These are phyloP conservation scores for Drosophila robusta DNA, from an alignment of 2,888 invertebrate genomes.

Conservation along the genomic window DNA sequence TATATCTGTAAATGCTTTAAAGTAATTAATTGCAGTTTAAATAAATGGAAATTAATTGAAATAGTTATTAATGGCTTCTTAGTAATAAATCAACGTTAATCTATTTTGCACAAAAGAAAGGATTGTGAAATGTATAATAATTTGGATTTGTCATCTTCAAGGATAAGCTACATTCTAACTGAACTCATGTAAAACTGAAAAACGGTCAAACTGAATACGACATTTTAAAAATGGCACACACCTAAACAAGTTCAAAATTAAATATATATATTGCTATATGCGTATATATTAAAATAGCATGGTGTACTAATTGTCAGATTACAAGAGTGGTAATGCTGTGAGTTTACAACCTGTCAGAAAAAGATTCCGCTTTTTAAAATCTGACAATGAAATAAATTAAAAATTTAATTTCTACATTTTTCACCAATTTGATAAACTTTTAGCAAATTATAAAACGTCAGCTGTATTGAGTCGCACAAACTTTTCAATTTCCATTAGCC, in stretches of 20 bases:
- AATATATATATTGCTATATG: too few relatives aligned
- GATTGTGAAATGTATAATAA: too few relatives aligned
- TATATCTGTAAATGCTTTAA: constrained; percentile 15
- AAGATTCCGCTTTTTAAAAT: neutral
- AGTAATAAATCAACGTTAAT: constrained; percentile 2
- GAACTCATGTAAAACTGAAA: neutral
- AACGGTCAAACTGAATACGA: neutral
- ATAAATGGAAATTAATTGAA: constrained; percentile 16
- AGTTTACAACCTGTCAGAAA: neutral
- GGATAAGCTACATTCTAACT: neutral
- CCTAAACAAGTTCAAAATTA: too few relatives aligned
- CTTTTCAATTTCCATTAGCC: constrained; percentile 68
- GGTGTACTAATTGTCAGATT: too few relatives aligned
- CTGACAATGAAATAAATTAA: neutral
- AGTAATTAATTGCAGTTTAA: constrained; percentile 29
- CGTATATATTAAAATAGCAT: too few relatives aligned
- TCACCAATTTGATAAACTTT: constrained; percentile 18
- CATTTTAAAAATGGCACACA: too few relatives aligned
- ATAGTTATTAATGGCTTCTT: constrained; percentile 15
- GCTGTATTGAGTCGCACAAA: constrained; percentile 43
- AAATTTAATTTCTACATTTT: constrained; percentile 11
- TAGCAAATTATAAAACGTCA: constrained; percentile 46
- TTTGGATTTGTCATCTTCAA: too few relatives aligned
- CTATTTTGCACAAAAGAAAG: neutral
- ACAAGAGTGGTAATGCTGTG: too few relatives aligned